phyloP scores from a whole-genome alignment of 2,888 invertebrate species.

The Eupithecia abbreviata region DNA sequence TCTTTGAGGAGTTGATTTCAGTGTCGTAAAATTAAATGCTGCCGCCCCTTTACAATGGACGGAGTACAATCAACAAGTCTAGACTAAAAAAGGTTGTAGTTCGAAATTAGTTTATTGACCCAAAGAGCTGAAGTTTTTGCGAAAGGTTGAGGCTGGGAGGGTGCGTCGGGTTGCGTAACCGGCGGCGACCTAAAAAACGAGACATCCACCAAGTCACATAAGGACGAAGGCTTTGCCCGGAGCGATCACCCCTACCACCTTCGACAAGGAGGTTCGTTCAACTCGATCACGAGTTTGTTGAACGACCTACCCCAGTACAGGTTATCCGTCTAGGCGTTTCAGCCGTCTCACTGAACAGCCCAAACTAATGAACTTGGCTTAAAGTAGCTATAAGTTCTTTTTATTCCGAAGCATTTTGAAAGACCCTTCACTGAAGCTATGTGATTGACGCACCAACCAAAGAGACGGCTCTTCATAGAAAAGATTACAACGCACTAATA shows the following conservation, averaged over 20 bases:
- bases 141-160: constrained; percentile 48
- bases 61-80: constrained; percentile 66
- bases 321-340: constrained; percentile 43
- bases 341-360: constrained; percentile 13
- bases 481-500: not conserved
- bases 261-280: constrained; percentile 67
- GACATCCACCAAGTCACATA: constrained; percentile 64
- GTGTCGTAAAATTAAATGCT: constrained; percentile 20
- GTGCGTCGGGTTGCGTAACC: constrained; percentile 60
- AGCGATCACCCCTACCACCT: constrained; percentile 71
- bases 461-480: not conserved
- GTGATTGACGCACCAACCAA: not conserved
- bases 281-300: constrained; percentile 49
- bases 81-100: constrained; percentile 55
- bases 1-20: constrained; percentile 12
- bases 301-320: constrained; percentile 51
- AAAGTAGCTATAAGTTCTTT: not conserved
- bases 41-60: constrained; percentile 36
- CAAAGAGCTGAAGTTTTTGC: constrained; percentile 51
- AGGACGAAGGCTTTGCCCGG: constrained; percentile 67
- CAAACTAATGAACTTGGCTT: constrained; percentile 6
- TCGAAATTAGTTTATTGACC: constrained; percentile 67
- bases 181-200: constrained; percentile 62
- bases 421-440: not conserved
- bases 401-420: not conserved